These are phyloP conservation scores for Lepidonotus clava DNA, from an alignment of 2,888 invertebrate species.

Conservation along the genomic window DNA sequence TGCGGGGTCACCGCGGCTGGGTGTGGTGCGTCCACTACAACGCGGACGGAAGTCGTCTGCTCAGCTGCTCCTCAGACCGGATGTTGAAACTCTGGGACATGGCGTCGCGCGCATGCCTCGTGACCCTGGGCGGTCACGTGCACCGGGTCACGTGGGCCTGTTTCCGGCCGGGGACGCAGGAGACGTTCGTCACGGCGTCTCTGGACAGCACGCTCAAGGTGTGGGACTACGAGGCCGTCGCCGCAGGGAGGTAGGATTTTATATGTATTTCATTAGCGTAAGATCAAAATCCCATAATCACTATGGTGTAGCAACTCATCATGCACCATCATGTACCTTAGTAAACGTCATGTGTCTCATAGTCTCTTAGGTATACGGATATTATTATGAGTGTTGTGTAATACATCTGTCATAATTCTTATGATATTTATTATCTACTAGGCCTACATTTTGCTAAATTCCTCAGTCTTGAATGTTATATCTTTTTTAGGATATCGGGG, in stretches of 20 bases:
- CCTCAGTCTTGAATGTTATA: no score
- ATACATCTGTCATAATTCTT: no score
- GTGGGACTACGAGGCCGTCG: constrained; percentile 58
- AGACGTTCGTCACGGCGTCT: constrained; percentile 59
- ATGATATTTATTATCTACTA: no score
- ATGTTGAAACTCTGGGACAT: constrained; percentile 57
- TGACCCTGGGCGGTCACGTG: constrained; percentile 58
- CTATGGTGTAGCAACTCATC: no score
- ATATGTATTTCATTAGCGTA: no score
- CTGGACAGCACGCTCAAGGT: constrained; percentile 58
- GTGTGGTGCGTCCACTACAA: constrained; percentile 57
- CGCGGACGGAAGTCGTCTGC: constrained; percentile 33
- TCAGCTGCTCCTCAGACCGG: constrained; percentile 61
- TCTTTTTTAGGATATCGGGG: no score
- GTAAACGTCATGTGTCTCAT: no score
- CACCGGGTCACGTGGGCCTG: constrained; percentile 57
- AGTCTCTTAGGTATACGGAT: no score
- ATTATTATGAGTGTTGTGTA: no score
- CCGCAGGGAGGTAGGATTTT: constrained; percentile 51
- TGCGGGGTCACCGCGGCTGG: constrained; percentile 57
- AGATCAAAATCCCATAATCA: no score
- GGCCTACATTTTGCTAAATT: no score
- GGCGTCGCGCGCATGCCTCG: constrained; percentile 23
- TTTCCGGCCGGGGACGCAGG: constrained; percentile 35
- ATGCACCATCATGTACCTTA: no score